Evolutionary conservation across 1,140 invertebrate genomes (phyloP), one percentile per base, ranked within the genome.

Genomic region (Trinorchestia longiramus): DNA sequence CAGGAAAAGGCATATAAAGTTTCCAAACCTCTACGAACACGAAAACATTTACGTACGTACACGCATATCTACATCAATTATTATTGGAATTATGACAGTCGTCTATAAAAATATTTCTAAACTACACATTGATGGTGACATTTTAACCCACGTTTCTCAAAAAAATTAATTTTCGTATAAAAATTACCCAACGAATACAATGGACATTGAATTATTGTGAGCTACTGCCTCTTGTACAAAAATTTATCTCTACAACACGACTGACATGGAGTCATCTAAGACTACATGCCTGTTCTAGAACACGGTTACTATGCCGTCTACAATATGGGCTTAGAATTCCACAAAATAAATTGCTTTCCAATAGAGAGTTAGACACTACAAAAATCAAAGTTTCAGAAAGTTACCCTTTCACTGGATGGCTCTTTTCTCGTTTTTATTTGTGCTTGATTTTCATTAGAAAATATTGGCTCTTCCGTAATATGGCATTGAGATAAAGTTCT

Each of bases 371-470:
- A 77, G 28, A 77, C 62, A 36, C 62, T 77, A 77, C 62, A 77
- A 77, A 77, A 77, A 77, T 77, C 11, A 77, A 77, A 23, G 62
- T 77, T 77, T 77, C 62, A 77, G 62, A 77, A 45, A 94, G 92
- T 94, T 94, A 94, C 92, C 92, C 92, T 94, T 94, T 94, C 36
- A 45, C 44, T 94, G 92, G 92, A 94, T 94, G 92, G 92, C 92
- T 94, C 8, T 47, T 43, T 94, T 94, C 92, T 94, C n/a, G 40
- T 11, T 45, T 23, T 40, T 40, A 94, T 94, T 94, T 94, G 92
- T 94, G 92, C 92, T 94, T 45, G 43, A 94, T 94, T 40, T 94
- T 94, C 88, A 90, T 43, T 90, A 90, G 88, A 90, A 90, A 90
- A 90, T 90, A 90, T 90, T 42, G n/a, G n/a, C 41, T 41, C 88